phyloP scores from a whole-genome alignment of 2,888 invertebrate genomes.

The Phortica okadai region DNA sequence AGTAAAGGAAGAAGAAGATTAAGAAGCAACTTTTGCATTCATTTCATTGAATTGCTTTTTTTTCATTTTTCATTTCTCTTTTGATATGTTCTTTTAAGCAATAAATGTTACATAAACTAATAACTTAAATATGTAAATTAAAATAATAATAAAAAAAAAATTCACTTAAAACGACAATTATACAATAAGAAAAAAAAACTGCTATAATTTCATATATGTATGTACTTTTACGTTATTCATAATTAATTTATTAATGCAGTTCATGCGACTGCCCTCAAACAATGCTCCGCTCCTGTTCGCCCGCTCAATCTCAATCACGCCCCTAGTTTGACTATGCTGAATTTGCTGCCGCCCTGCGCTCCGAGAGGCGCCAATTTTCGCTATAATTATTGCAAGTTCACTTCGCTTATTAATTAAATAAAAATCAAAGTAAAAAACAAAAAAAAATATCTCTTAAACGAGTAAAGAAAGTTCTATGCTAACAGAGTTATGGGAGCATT shows the following conservation, averaged over 20 bases:
- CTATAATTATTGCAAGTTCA: constrained; percentile 2
- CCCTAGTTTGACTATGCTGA: constrained; percentile 31
- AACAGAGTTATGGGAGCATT: constrained; percentile 59
- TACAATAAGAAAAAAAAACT: constrained; percentile 39
- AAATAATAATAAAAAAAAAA: constrained; percentile 1
- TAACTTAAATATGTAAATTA: constrained; percentile 9
- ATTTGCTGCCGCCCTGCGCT: not conserved
- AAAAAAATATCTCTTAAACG: constrained; percentile 37
- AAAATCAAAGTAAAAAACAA: constrained; percentile 23
- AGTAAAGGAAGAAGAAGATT: no score
- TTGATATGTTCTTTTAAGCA: constrained; percentile 8
- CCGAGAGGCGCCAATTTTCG: not conserved
- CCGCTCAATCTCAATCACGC: not conserved
- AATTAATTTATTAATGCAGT: no score
- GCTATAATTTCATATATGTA: no score
- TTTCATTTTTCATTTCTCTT: no score
- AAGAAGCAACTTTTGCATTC: no score
- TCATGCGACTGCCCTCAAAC: no score
- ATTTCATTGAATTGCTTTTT: no score
- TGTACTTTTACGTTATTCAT: no score
- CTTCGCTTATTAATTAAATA: no score
- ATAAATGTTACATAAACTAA: not conserved
- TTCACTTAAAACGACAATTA: constrained; percentile 51
- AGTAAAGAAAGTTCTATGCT: constrained; percentile 49
- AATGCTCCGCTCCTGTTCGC: no score